Conservation (phyloP, 2,888 invertebrate species). For the Ceraclea dissimilis region DNA sequence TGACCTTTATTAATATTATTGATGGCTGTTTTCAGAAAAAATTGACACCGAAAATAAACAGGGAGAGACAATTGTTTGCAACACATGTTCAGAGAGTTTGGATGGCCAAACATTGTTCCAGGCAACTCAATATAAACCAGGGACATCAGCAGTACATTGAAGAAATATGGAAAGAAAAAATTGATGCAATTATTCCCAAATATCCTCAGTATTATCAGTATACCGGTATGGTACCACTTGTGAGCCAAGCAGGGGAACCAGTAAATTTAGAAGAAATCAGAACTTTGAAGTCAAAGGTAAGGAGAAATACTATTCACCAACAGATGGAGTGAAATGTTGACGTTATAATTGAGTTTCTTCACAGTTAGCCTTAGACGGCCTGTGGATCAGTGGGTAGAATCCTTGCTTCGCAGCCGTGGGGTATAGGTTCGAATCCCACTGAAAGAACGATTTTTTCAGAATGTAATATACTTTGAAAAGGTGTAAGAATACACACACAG, state of each 20-base stretch:
- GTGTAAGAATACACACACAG: too few species aligned
- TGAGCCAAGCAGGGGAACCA: constrained; percentile 12
- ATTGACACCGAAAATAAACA: neutral
- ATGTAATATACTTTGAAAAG: too few species aligned
- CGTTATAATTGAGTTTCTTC: too few species aligned
- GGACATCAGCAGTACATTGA: neutral
- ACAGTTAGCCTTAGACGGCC: too few species aligned
- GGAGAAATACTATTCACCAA: too few species aligned
- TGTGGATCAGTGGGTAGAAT: too few species aligned
- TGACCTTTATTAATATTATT: too few species aligned
- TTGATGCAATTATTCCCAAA: constrained; percentile 2
- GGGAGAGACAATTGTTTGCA: neutral
- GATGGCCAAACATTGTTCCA: neutral
- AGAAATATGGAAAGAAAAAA: neutral
- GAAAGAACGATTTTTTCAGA: too few species aligned
- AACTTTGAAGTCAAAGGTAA: constrained; percentile 12
- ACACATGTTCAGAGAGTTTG: neutral
- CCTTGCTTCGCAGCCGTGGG: too few species aligned
- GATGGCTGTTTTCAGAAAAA: too few species aligned
- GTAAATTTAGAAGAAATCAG: constrained; percentile 11
- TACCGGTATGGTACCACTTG: constrained; percentile 17
- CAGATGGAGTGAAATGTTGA: too few species aligned
- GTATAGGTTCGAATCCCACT: too few species aligned
- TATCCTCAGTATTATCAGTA: constrained; percentile 23
- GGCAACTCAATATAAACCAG: neutral